Evolutionary conservation across 2,888 invertebrate genomes (phyloP).

Genomic region (Tuberolachnus salignus): DNA sequence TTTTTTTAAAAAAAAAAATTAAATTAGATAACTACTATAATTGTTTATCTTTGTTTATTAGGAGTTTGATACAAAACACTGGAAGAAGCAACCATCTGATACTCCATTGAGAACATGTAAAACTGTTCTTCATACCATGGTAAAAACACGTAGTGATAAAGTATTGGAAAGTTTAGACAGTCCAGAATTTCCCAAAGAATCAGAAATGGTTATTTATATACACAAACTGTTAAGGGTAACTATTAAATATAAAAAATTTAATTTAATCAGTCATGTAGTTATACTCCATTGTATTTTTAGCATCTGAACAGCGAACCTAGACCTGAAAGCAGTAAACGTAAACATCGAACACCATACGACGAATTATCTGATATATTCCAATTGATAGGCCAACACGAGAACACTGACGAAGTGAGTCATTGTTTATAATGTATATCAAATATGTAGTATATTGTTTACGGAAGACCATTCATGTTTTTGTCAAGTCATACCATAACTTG

Average conservation of each 20-base stretch:
- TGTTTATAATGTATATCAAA: background rate
- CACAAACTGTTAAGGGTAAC: constrained; percentile 78
- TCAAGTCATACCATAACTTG: background rate
- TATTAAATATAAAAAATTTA: background rate
- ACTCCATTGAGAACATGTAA: constrained; percentile 89
- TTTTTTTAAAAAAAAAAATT: background rate
- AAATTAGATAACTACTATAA: too few relatives aligned
- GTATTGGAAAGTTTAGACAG: constrained; percentile 75
- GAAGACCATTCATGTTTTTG: too few relatives aligned
- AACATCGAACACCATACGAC: constrained; percentile 45
- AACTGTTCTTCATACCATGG: constrained; percentile 89
- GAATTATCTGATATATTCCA: constrained; percentile 45
- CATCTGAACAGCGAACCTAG: constrained; percentile 47
- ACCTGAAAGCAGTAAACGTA: constrained; percentile 51
- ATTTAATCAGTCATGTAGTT: background rate
- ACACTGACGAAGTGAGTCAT: constrained; percentile 40
- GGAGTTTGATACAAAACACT: constrained; percentile 82
- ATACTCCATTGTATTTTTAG: background rate
- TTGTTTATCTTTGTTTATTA: constrained; percentile 61
- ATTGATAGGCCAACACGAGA: constrained; percentile 42
- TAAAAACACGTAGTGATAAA: constrained; percentile 83
- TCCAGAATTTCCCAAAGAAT: constrained; percentile 67
- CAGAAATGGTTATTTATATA: constrained; percentile 86
- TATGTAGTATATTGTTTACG: too few relatives aligned
- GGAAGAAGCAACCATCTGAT: constrained; percentile 83